Conservation (phyloP, 2,113 vertebrate genomes). For the Dipodomys stephensi region DNA sequence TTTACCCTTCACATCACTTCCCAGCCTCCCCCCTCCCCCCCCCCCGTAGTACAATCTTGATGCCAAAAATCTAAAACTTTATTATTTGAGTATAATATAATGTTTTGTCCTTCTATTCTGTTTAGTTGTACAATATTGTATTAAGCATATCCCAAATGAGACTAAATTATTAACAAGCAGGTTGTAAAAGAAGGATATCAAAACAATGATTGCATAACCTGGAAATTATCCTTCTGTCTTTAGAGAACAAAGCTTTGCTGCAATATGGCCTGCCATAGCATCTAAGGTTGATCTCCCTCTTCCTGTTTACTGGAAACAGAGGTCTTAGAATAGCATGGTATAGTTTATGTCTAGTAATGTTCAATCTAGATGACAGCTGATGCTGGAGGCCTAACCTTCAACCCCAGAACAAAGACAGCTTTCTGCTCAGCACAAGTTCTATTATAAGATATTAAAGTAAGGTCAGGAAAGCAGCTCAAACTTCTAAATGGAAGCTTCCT, state of each 20-base stretch:
- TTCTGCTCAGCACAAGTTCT: background rate
- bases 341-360: background rate
- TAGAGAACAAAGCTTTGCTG: conserved; percentile 3
- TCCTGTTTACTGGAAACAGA: background rate
- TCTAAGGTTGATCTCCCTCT: background rate
- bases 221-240: background rate
- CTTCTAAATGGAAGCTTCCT: conserved; percentile 8
- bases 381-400: background rate
- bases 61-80: conserved; percentile 24
- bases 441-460: background rate
- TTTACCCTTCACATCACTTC: no score
- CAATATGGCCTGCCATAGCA: background rate
- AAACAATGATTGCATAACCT: background rate
- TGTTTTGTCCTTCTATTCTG: background rate
- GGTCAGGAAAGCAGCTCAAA: background rate
- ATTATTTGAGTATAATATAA: conserved; percentile 25
- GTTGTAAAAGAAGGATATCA: background rate
- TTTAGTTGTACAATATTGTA: background rate
- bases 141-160: background rate
- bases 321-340: background rate
- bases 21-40: no score
- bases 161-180: conserved; percentile 32
- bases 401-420: background rate
- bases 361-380: conserved; percentile 9
- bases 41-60: no score